These are phyloP conservation scores for Micropterix aruncella DNA, from an alignment of 2,888 invertebrate species.

Conservation along the genomic window DNA sequence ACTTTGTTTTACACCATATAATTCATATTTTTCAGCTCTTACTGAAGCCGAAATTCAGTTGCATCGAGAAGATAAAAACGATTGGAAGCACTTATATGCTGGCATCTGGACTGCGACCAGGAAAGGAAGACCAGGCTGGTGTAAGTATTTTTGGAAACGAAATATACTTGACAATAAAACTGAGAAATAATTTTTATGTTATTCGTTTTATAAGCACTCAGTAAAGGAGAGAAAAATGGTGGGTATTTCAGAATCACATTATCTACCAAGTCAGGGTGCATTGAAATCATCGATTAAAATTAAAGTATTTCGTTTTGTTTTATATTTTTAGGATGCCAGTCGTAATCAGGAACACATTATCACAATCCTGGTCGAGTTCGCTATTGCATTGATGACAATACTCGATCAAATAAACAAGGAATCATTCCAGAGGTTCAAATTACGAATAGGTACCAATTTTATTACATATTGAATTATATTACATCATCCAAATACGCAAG, in stretches of 20 bases:
- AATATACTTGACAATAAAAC: slow-evolving; percentile 5
- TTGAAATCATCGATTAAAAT: too few relatives aligned
- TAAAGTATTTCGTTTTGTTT: too few relatives aligned
- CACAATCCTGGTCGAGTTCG: slow-evolving; percentile 86
- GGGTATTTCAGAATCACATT: neutral
- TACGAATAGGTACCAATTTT: slow-evolving; percentile 66
- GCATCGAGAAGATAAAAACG: slow-evolving; percentile 96
- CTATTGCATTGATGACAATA: slow-evolving; percentile 80
- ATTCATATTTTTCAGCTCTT: slow-evolving; percentile 47
- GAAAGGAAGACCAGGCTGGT: slow-evolving; percentile 61
- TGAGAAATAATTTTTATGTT: neutral
- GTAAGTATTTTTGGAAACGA: slow-evolving; percentile 40
- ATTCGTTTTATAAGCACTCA: neutral
- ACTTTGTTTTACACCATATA: neutral
- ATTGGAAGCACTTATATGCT: slow-evolving; percentile 98
- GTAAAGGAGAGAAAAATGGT: too few relatives aligned
- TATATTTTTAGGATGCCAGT: slow-evolving; percentile 52
- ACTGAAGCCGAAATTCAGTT: slow-evolving; percentile 85
- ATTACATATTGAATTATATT: too few relatives aligned
- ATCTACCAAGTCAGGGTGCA: neutral
- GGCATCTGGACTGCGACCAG: slow-evolving; percentile 83
- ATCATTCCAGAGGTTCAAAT: slow-evolving; percentile 90
- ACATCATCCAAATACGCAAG: too few relatives aligned
- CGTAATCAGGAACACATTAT: slow-evolving; percentile 79
- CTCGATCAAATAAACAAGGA: slow-evolving; percentile 92